A percentile compares a stretch with the other conserved stretches of the same genome.
Conservation (phyloP, 1,140 invertebrate species). For the Panagrolaimus sp. region DNA sequence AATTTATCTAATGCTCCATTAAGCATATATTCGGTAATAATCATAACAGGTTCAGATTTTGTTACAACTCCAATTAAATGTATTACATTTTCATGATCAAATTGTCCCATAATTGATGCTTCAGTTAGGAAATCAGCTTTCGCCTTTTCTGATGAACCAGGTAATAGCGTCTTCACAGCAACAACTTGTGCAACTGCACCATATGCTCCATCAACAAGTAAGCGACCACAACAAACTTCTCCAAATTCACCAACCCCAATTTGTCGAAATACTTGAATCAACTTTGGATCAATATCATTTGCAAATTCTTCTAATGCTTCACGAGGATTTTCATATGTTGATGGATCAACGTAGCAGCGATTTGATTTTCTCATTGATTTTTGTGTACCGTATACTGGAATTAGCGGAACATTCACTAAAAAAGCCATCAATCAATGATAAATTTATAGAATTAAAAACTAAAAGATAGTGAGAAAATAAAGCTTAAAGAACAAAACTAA, state of each 20-base stretch:
- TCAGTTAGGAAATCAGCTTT: slow-evolving; percentile 86
- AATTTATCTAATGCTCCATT: slow-evolving; percentile 98
- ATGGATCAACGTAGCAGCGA: slow-evolving; percentile 50
- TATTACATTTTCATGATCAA: slow-evolving; percentile 98
- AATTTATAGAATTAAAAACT: too few relatives aligned
- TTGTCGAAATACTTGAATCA: slow-evolving; percentile 41
- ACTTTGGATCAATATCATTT: slow-evolving; percentile 48
- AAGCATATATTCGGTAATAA: slow-evolving; percentile 99
- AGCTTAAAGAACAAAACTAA: too few relatives aligned
- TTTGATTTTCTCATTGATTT: background rate
- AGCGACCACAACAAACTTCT: slow-evolving; percentile 50
- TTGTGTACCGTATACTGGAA: slow-evolving; percentile 26
- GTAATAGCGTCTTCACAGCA: slow-evolving; percentile 46
- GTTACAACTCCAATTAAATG: slow-evolving; percentile 98
- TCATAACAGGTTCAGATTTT: slow-evolving; percentile 98
- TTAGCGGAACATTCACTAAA: slow-evolving; percentile 48
- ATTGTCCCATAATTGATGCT: slow-evolving; percentile 96
- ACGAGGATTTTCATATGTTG: slow-evolving; percentile 55
- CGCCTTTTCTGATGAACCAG: slow-evolving; percentile 33
- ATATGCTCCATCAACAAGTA: slow-evolving; percentile 42
- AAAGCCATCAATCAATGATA: background rate
- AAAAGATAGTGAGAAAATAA: slow-evolving; percentile 14
- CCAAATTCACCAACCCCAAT: slow-evolving; percentile 57
- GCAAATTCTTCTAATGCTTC: slow-evolving; percentile 54
- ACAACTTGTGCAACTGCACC: slow-evolving; percentile 48